Evolutionary conservation across 2,113 vertebrate genomes (phyloP), one percentile per base, ranked within the genome.

Genomic region (Syngnathus scovelli): DNA sequence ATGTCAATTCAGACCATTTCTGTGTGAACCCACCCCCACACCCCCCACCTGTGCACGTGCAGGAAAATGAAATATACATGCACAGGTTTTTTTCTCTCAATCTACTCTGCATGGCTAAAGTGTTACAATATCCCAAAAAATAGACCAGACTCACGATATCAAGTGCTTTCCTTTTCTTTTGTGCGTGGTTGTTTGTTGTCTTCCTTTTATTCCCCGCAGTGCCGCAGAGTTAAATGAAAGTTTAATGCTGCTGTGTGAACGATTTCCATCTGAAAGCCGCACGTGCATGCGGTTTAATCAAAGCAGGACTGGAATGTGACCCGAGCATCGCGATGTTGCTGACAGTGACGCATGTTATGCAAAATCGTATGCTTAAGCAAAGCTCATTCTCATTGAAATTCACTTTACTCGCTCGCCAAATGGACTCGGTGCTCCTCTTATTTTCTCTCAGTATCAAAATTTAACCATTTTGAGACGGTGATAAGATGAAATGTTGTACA

Each of bases 21-120:
- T 21, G 69, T 79, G 43, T 27, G 27, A 33, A 38, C 41, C 37
- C 44, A n/a, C n/a, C n/a, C n/a, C n/a, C n/a, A n/a, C n/a, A 69
- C 15, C 7, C 21, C 52, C 21, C 49, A 9, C 13, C 33, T 38
- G 33, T 8, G n/a, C 66, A 65, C 38, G 68, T 66, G 58, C 58
- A 21, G 59, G 19, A 12, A 21, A 43, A 41, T 19, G 36, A 60
- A 18, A 41, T 43, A 21, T 21, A 13, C 12, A n/a, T 11, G 5
- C 21, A 55, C 21, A 21, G 8, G 1, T 2, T 2, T 21, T 12
- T 11, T 6, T 6, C 6, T 9, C 10, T 10, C 38, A 6, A 19
- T 38, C 36, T 18, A n/a, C 18, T 60, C 58, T 38, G 36, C 2
- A 38, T 21, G 59, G 46, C 51, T 72, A 11, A 70, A 80, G 16